These are phyloP conservation scores for Cyrtodaria siliqua DNA, from an alignment of 2,888 invertebrate species.

Conservation along the genomic window DNA sequence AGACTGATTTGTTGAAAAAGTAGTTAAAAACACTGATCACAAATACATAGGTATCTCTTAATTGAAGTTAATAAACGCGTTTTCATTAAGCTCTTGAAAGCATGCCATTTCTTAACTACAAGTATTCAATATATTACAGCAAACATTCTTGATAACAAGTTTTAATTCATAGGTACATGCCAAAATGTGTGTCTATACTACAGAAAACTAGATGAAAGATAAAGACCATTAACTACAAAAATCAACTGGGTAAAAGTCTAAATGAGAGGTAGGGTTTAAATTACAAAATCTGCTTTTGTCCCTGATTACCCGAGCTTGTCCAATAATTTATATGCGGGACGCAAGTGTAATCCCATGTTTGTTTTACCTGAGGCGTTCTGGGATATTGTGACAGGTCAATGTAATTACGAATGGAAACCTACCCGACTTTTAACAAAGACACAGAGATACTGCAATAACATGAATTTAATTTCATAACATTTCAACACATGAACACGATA, in stretches of 20 bases:
- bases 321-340: constrained; percentile 66
- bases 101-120: no score
- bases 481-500: not conserved
- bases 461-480: constrained; percentile 5
- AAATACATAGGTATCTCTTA: no score
- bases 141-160: not conserved
- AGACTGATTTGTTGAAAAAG: no score
- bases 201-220: constrained; percentile 54
- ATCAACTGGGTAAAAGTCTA: constrained; percentile 64
- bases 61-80: no score
- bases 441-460: constrained; percentile 18
- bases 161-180: constrained; percentile 58
- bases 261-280: constrained; percentile 56
- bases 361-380: constrained; percentile 64
- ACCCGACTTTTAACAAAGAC: constrained; percentile 35
- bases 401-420: constrained; percentile 53
- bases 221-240: constrained; percentile 62
- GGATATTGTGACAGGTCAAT: constrained; percentile 52
- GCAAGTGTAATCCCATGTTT: constrained; percentile 64
- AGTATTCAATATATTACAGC: no score
- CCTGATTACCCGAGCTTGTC: constrained; percentile 58
- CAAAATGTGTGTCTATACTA: constrained; percentile 56
- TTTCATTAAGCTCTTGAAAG: no score
- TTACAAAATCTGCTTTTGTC: constrained; percentile 66
- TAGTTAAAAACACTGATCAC: no score